Evolutionary conservation across 2,113 vertebrate genomes (phyloP), one percentile per base, ranked within the genome.

Genomic region (Trogon melanurus): DNA sequence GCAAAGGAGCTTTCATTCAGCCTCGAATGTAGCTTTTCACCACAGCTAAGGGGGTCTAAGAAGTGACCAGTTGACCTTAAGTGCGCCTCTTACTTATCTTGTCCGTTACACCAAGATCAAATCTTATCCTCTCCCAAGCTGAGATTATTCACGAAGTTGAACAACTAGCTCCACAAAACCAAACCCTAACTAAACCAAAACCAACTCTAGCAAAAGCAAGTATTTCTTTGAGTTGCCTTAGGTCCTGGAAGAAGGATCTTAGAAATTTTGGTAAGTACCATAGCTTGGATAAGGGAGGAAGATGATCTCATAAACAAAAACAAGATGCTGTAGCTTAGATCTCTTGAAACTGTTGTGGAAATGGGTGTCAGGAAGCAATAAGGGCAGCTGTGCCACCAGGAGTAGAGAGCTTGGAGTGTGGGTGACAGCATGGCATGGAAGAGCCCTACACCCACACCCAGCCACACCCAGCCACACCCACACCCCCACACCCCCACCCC

Each of bases 261-360:
- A 41, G 19, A 45, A 47, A 88, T 9, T 56, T 51, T n/a, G 23
- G 9, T 22, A 34, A 88, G 17, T 57, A 30, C 3, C 19, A 19
- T 3, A 50, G 14, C 5, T 41, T 73, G 27, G 5, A 4, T 62
- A 41, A 69, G 38, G 30, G 25, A 74, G 27, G 10, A 38, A 61
- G 25, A 64, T 4, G 21, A 53, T 11, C 10, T 14, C 22, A 50
- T 13, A 29, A 16, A 62, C 16, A 69, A 73, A 73, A 81, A 2
- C 0, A 3, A 10, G 5, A 5, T 21, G 21, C 7, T 0, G 0
- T 60, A 34, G 26, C 8, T 34, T 70, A 6, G 17, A 9, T 67
- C 22, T 30, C 6, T 44, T 67, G 67, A 60, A 79, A 25, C 22
- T 82, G 8, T 22, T 72, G 34, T 47, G 38, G 56, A 65, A 30